A percentile compares a stretch with the other conserved stretches of the same genome.
Evolutionary conservation across 1,140 invertebrate genomes (phyloP).

Genomic region (Micrasema minimum): DNA sequence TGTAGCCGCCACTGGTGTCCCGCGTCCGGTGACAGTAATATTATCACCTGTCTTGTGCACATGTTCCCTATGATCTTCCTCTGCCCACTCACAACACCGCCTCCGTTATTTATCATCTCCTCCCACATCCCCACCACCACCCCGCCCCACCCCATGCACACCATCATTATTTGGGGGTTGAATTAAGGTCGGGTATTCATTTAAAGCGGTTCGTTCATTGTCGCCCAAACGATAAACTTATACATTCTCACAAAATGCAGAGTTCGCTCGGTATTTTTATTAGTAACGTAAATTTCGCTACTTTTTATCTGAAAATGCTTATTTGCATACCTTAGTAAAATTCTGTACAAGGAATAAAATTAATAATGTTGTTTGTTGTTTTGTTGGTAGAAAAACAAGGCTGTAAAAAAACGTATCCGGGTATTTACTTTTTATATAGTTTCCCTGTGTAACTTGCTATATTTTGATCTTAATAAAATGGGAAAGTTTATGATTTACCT

Average conservation of each 20-base stretch:
- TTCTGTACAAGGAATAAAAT: neutral
- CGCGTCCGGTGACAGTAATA: conserved; percentile 26
- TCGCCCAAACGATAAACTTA: conserved; percentile 49
- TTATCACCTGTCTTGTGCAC: conserved; percentile 49
- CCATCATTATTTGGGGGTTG: conserved; percentile 52
- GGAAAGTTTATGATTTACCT: too few species aligned
- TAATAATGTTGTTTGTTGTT: conserved; percentile 15
- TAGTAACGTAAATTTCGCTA: conserved; percentile 27
- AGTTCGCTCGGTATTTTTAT: conserved; percentile 13
- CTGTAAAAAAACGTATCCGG: neutral
- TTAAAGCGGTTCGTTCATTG: conserved; percentile 51
- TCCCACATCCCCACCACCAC: conserved; percentile 14
- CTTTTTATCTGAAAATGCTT: conserved; percentile 13
- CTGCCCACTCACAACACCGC: conserved; percentile 37
- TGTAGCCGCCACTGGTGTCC: neutral
- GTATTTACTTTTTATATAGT: conserved; percentile 7
- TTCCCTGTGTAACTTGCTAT: too few species aligned
- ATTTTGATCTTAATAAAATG: too few species aligned
- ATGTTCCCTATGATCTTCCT: conserved; percentile 44
- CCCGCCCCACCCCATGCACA: conserved; percentile 11
- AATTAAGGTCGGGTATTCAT: conserved; percentile 52
- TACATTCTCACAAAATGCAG: conserved; percentile 30
- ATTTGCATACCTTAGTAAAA: conserved; percentile 21
- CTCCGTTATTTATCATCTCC: conserved; percentile 47
- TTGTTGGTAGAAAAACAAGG: neutral